Evolutionary conservation across 2,888 invertebrate genomes (phyloP).

Genomic region (Tuta absoluta): DNA sequence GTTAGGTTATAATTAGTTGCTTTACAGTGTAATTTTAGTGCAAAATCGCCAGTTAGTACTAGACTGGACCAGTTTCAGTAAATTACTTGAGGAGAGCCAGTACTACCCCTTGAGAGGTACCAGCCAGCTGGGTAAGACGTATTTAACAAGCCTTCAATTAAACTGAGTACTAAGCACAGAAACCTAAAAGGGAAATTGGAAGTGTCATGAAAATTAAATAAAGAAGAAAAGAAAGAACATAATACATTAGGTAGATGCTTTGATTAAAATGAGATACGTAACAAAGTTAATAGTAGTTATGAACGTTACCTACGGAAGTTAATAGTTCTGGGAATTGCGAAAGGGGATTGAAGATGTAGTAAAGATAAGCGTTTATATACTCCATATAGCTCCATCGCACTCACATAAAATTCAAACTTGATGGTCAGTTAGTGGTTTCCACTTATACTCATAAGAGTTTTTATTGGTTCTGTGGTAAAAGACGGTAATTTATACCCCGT

Average conservation of each 20-base stretch:
- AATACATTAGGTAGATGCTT: background rate
- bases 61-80: background rate
- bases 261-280: background rate
- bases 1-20: too few species aligned
- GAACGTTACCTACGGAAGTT: too few species aligned
- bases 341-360: too few species aligned
- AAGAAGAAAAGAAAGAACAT: background rate
- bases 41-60: background rate
- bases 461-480: background rate
- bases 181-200: background rate
- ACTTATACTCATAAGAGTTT: background rate
- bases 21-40: too few species aligned
- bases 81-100: slow-evolving; percentile 1
- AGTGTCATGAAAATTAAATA: background rate
- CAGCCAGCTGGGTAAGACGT: slow-evolving; percentile 23
- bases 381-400: too few species aligned
- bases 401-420: background rate
- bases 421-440: background rate
- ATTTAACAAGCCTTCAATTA: slow-evolving; percentile 25
- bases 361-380: too few species aligned
- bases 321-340: too few species aligned
- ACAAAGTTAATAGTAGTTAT: too few species aligned
- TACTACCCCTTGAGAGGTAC: slow-evolving; percentile 6
- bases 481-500: slow-evolving; percentile 5
- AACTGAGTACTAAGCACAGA: slow-evolving; percentile 10